These are phyloP conservation scores for Crocuta crocuta DNA, from an alignment of 2,113 vertebrate species.

Conservation along the genomic window DNA sequence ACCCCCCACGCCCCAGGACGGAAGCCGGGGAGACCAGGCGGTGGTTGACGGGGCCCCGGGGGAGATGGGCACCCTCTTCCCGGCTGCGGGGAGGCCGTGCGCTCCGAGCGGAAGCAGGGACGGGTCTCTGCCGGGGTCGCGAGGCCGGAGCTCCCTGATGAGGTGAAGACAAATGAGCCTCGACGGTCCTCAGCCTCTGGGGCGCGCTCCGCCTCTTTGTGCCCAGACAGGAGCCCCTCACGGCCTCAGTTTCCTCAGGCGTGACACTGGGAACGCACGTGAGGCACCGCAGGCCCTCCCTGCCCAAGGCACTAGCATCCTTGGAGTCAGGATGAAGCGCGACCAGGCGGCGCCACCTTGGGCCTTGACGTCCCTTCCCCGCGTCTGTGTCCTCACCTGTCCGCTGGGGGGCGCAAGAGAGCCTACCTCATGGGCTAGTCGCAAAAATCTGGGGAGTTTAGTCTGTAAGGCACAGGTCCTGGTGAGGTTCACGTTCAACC, in stretches of 20 bases:
- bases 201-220: neutral
- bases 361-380: neutral
- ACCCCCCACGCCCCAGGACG: neutral
- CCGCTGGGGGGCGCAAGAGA: accelerated
- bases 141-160: neutral
- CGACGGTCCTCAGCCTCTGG: neutral
- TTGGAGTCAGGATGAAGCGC: neutral
- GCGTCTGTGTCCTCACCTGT: neutral
- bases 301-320: neutral
- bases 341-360: accelerated
- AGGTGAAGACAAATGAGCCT: neutral
- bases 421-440: neutral
- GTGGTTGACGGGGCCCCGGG: accelerated
- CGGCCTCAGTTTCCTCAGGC: neutral
- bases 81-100: neutral
- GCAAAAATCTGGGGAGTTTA: neutral
- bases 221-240: neutral
- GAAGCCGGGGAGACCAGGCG: neutral
- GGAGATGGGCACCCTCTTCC: neutral
- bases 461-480: neutral
- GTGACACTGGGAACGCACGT: neutral
- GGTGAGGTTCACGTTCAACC: neutral
- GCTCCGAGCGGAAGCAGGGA: neutral
- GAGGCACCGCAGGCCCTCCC: neutral
- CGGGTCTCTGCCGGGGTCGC: neutral